Base-by-base conservation (phyloP, 2,113 vertebrate species). In the Geothlypis trichas region DNA sequence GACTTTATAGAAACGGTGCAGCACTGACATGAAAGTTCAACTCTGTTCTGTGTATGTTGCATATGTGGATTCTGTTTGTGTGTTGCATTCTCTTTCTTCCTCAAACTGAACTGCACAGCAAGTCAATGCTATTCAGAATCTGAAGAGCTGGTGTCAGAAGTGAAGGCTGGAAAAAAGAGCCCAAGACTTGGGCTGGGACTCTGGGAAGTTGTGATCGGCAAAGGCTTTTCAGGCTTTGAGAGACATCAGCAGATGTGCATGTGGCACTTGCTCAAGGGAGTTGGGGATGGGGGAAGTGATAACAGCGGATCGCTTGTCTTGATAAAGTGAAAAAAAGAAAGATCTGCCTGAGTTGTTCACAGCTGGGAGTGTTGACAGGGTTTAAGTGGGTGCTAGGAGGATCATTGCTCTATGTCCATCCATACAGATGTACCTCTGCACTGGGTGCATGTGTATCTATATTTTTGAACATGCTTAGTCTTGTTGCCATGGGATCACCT, bases 41-140 rank as follows among this genome's bases (percentile, higher is more conserved):
- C 24, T 67, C 33, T 67, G 7, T n/a, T 80, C 52, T 31, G 10
- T 33, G 24, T 11, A 11, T 14, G 2, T 23, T 11, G 15, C 10
- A 12, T 20, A 7, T 12, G 14, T 16, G 28, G 37, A 35, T 26
- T 33, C 5, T 19, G 3, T 65, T 15, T 76, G 4, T 22, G 11
- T 27, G 5, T 42, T 10, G 4, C 3, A 39, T 31, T 76, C 0
- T 0, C 8, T 71, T 18, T 27, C 80, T 52, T 22, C 23, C 15
- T 72, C 52, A 39, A 33, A 24, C 24, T 82, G 49, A 62, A 33
- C 5, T 11, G 24, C 4, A 19, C 69, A 88, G 17, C 8, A 52
- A 91, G 24, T 54, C 31, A 42, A 2, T 51, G 23, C 11, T 61
- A 20, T 44, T 15, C 15, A 39, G 17, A 54, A 18, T 39, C 13